Base-by-base conservation (phyloP, 2,888 invertebrate species). In the Melanargia galathea region DNA sequence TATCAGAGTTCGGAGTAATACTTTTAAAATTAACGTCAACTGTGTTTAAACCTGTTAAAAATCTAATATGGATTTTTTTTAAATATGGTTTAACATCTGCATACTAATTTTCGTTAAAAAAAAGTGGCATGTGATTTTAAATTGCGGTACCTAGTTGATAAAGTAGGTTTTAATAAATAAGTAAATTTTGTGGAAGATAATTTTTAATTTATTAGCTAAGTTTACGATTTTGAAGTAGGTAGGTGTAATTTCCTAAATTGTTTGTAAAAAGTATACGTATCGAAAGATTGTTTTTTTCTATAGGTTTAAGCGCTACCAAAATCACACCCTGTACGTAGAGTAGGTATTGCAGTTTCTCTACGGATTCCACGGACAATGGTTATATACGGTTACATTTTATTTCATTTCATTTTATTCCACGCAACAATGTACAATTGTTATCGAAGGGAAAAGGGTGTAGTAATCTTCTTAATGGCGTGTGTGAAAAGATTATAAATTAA, bases 401-500 rank as follows among this genome's bases (percentile, higher is more conserved):
- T 88, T 86, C 81, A 85, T 87, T 88, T 86, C 81, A 85, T 87
- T 88, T 86, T 82, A 83, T 73, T 63, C 68, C 76, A 86, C 84
- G 86, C 85, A 85, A 90, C 90, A 91, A 90, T 88, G 83, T 86
- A 76, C 88, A 83, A 91, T 88, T 89, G 90, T 88, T 86, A 83
- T 84, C 81, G 63, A 84, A 80, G 83, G 83, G 80, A 89, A 90
- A 92, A 91, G 90, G 91, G 91, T n/a, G n/a, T 90, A 89, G 90
- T 91, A 91, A 91, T 90, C 91, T 91, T 84, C 91, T 90, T 91
- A 90, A 91, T 90, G 89, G 90, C 82, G 84, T 90, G 89, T 90
- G 90, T 90, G 90, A 91, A 90, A 89, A 92, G 92, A 92, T 92
- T 92, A 92, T 92, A 91, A 91, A 90, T 92, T 91, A 91, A 91